These are phyloP conservation scores for Galerucella calmariensis DNA, from an alignment of 2,888 invertebrate species.

Conservation along the genomic window DNA sequence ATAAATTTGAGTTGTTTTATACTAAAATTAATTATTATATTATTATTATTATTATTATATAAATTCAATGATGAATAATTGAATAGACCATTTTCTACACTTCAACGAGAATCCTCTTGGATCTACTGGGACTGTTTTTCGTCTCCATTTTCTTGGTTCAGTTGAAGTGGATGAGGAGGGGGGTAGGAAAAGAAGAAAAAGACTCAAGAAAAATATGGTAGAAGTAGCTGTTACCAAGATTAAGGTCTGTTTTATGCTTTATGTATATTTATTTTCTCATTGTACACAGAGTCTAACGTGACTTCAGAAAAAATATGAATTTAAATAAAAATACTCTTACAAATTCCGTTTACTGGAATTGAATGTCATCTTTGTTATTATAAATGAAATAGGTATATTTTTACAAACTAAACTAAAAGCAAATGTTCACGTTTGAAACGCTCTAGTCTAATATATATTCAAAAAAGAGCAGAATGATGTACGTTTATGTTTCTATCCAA, in stretches of 20 bases:
- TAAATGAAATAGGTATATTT: too few species aligned
- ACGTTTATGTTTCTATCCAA: not conserved
- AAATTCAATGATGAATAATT: conserved; percentile 47
- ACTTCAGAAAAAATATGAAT: too few species aligned
- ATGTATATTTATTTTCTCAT: conserved; percentile 20
- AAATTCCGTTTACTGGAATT: too few species aligned
- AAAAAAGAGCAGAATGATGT: not conserved
- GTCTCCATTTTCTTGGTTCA: conserved; percentile 85
- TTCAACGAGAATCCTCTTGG: conserved; percentile 62
- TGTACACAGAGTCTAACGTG: conserved; percentile 3
- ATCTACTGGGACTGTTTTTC: conserved; percentile 79
- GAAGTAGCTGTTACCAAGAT: conserved; percentile 88
- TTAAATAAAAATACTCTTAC: too few species aligned
- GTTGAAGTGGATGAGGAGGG: conserved; percentile 87
- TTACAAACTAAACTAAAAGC: too few species aligned
- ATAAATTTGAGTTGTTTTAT: not conserved
- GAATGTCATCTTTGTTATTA: too few species aligned
- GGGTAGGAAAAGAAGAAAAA: conserved; percentile 76
- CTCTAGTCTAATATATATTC: not conserved
- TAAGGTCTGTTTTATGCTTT: conserved; percentile 73
- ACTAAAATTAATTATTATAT: not conserved
- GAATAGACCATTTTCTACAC: conserved; percentile 59
- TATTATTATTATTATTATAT: too few species aligned
- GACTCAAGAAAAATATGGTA: conserved; percentile 89
- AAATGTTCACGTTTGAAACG: not conserved